Evolutionary conservation across 2,888 invertebrate genomes (phyloP).

Genomic region (Laothoe populi): DNA sequence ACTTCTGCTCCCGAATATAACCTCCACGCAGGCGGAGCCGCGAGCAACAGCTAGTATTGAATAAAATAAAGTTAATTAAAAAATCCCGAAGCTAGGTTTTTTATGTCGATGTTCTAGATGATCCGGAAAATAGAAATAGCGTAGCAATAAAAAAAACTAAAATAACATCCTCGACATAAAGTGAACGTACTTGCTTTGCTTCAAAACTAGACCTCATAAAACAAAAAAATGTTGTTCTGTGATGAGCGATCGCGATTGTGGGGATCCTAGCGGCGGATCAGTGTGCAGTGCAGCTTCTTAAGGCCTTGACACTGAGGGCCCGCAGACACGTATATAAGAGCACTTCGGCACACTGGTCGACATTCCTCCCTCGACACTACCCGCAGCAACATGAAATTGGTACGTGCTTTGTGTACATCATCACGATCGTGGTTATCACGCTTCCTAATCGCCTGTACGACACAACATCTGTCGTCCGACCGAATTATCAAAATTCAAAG

Average conservation of each 20-base stretch:
- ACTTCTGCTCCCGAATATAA: too few relatives aligned
- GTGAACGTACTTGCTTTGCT: constrained; percentile 10
- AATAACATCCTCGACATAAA: constrained; percentile 6
- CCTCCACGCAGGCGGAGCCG: too few relatives aligned
- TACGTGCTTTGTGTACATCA: constrained; percentile 49
- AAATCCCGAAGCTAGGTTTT: neutral
- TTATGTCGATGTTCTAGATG: neutral
- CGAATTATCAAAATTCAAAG: neutral
- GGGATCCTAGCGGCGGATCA: constrained; percentile 20
- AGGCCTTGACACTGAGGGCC: constrained; percentile 68
- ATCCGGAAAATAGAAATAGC: neutral
- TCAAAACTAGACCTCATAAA: constrained; percentile 18
- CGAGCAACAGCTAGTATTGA: too few relatives aligned
- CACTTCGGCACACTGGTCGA: constrained; percentile 46
- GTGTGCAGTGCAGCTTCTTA: constrained; percentile 29
- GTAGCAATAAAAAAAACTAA: neutral
- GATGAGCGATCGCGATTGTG: constrained; percentile 22
- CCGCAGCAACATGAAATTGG: constrained; percentile 76
- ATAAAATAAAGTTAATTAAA: too few relatives aligned
- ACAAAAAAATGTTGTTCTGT: constrained; percentile 34
- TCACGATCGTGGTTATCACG: neutral
- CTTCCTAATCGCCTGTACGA: neutral
- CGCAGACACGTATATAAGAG: constrained; percentile 67
- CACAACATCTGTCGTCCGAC: neutral
- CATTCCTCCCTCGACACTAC: constrained; percentile 65